Base-by-base conservation (phyloP, 2,888 invertebrate species). In the Parthenolecanium corni region DNA sequence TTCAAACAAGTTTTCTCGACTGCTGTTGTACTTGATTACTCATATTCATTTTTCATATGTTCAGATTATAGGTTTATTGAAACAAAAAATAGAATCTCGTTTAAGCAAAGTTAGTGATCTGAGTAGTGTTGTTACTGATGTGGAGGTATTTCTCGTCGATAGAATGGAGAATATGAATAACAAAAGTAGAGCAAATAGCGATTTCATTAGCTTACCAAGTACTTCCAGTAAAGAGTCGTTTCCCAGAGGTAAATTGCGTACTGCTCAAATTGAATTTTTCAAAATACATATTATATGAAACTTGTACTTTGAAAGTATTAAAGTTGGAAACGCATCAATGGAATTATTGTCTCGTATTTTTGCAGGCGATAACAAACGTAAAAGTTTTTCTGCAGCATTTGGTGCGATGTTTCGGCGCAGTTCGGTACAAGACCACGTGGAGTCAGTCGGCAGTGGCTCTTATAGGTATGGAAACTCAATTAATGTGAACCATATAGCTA, bases 1-100 rank as follows among this genome's bases (percentile, higher is more conserved):
- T n/a, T 36, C 3, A 14, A n/a, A 31, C 3, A 23, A 49, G 5
- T 1, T n/a, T 23, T 1, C 1, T 0, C n/a, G n/a, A n/a, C n/a
- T n/a, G n/a, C n/a, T n/a, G n/a, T n/a, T n/a, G n/a, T n/a, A n/a
- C n/a, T n/a, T n/a, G n/a, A n/a, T n/a, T n/a, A n/a, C n/a, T n/a
- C n/a, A n/a, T n/a, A n/a, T n/a, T n/a, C n/a, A n/a, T n/a, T n/a
- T n/a, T n/a, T n/a, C n/a, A n/a, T n/a, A n/a, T 20, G 20, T 69
- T 9, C 71, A 86, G 85, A 82, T 89, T 66, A 76, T 90, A 68
- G 83, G 84, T 65, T 82, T 84, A 52, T 76, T 94, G 52, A 89
- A 90, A 70, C 88, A 90, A 68, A 87, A 88, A 74, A 82, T 94
- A 53, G 95, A 96, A 73, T 84, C 85, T 65, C 79, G 84, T 71